Conservation (phyloP, 2,797 vertebrate species). For the Mus spretus region DNA sequence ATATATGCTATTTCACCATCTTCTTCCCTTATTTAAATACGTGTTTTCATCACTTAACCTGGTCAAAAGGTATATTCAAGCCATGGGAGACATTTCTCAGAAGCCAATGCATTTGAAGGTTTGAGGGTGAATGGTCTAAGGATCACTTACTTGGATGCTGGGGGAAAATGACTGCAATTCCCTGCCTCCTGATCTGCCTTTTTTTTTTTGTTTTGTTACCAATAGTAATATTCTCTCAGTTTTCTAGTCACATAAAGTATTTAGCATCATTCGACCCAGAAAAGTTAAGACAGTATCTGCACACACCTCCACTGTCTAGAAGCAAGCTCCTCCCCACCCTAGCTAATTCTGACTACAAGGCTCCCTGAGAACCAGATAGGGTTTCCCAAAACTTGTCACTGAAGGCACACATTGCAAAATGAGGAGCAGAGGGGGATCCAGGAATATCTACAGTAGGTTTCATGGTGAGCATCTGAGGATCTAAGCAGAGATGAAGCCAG, state of each 20-base stretch:
- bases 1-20: constrained; percentile 4
- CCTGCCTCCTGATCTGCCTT: not conserved
- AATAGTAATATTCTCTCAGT: constrained; percentile 15
- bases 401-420: constrained; percentile 55
- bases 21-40: constrained; percentile 58
- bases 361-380: constrained; percentile 42
- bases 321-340: not conserved
- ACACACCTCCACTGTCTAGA: not conserved
- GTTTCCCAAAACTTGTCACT: constrained; percentile 23
- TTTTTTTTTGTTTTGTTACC: not conserved
- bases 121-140: constrained; percentile 35
- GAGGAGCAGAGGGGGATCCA: constrained; percentile 15
- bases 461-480: constrained; percentile 64
- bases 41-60: constrained; percentile 60
- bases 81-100: constrained; percentile 63
- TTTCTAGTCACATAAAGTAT: not conserved
- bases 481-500: constrained; percentile 77
- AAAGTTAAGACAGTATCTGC: constrained; percentile 6
- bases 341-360: constrained; percentile 21
- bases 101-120: constrained; percentile 53
- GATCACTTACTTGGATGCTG: constrained; percentile 20
- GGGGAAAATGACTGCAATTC: constrained; percentile 30
- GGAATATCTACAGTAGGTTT: constrained; percentile 34
- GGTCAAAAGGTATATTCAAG: constrained; percentile 66
- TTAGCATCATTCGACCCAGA: constrained; percentile 11